Base-by-base conservation (phyloP, 2,888 invertebrate species). In the Mantis religiosa region DNA sequence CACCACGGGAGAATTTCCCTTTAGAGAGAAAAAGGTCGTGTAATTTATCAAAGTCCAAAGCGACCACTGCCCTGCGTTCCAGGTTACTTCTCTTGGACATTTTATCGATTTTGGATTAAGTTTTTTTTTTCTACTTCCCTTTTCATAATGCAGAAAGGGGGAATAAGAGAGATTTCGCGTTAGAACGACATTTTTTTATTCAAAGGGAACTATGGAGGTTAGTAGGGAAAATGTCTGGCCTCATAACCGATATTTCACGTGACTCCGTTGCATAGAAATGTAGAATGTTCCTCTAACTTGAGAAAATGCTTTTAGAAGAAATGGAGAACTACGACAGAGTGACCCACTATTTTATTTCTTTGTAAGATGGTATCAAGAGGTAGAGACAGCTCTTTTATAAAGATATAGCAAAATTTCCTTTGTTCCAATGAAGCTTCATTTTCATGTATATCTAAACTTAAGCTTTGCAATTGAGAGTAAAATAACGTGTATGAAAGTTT, bases 71-170 rank as follows among this genome's bases (percentile, higher is more conserved):
- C 54, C 54, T 71, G 54, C 54, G 54, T 71, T 71, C 54, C 54
- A 71, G 54, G 54, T 71, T 71, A 71, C 54, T 71, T 71, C 54
- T 15, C 54, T 71, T 71, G 54, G 54, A 71, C 54, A 71, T 87
- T 82, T n/a, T 27, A 87, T 87, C 87, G 87, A 87, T 87, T 87
- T 87, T 34, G 87, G 30, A 87, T 87, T 87, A 87, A 82, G n/a
- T 87, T 81, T 28, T n/a, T 87, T 82, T 87, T 71, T 3, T 30
- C 4, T 30, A 30, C 54, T 71, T 71, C 54, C 54, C 54, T 71
- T 71, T 71, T 71, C 54, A 71, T 71, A 71, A 71, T 71, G 54
- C 54, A 71, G 54, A 71, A 71, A 71, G 54, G 2, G 54, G 54
- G 54, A 71, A 71, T 71, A 71, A 71, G 54, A 71, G 54, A 71